Conservation (phyloP, 2,113 vertebrate genomes). For the Heterotis niloticus region DNA sequence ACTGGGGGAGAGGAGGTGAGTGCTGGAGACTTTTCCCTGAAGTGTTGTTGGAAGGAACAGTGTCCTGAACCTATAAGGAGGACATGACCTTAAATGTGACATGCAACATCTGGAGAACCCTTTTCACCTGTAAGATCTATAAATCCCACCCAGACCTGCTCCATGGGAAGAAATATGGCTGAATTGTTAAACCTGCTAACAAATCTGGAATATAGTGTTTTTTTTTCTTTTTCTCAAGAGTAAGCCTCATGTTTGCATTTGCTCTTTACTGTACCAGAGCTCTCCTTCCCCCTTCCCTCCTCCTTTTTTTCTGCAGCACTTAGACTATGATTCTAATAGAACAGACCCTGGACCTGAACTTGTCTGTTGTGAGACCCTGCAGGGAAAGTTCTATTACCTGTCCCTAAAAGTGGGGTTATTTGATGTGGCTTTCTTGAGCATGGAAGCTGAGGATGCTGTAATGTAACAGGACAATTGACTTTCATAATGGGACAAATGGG, state of each 20-base stretch:
- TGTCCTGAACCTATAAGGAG: not conserved
- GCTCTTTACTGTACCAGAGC: not conserved
- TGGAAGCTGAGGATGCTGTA: not conserved
- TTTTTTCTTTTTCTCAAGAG: not conserved
- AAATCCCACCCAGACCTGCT: not conserved
- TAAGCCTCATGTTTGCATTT: not conserved
- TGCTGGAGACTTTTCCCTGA: not conserved
- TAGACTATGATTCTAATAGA: conserved; percentile 34
- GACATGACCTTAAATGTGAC: not conserved
- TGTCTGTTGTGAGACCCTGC: conserved; percentile 32
- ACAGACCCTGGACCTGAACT: conserved; percentile 43
- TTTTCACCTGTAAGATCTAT: not conserved
- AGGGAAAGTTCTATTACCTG: conserved; percentile 42
- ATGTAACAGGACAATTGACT: not conserved
- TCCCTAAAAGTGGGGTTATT: conserved; percentile 39
- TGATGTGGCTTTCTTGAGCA: not conserved
- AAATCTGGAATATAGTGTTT: not conserved
- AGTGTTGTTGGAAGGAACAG: not conserved
- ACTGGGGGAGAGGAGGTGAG: not conserved
- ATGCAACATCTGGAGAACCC: not conserved
- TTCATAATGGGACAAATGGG: conserved; percentile 46
- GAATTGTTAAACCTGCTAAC: not conserved
- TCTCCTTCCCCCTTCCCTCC: too few species aligned
- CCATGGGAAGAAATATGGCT: too few species aligned
- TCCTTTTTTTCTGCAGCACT: not conserved